Evolutionary conservation across 37 sponge, comb jelly and placozoan species (phyloP).

Genomic region (Geodia barretti): DNA sequence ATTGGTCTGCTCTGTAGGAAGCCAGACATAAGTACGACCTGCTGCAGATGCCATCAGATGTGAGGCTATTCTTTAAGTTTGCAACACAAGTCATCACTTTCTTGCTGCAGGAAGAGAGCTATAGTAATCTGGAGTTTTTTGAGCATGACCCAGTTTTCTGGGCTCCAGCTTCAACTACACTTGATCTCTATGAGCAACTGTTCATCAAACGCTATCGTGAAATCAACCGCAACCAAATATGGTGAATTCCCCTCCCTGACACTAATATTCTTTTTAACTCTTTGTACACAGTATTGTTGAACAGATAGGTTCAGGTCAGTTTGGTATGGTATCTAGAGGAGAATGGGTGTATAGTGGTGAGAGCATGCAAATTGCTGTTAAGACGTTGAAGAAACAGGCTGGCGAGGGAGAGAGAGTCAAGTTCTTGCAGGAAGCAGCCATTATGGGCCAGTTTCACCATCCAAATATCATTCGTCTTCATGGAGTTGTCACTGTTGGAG

Average conservation of each 20-base stretch:
- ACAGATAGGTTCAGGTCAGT: slow-evolving; percentile 68
- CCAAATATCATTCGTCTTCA: slow-evolving; percentile 55
- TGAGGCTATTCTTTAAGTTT: too few species aligned
- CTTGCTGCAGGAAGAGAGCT: not conserved
- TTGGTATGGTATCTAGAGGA: slow-evolving; percentile 68
- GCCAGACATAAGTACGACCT: too few species aligned
- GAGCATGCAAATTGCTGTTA: slow-evolving; percentile 55
- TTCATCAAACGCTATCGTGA: slow-evolving; percentile 48
- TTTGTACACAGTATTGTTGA: slow-evolving; percentile 21
- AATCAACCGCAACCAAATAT: slow-evolving; percentile 22
- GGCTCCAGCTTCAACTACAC: slow-evolving; percentile 50
- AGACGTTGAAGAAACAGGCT: slow-evolving; percentile 35
- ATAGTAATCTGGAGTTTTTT: slow-evolving; percentile 34
- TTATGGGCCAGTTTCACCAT: slow-evolving; percentile 78
- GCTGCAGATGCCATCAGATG: too few species aligned
- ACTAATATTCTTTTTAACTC: too few species aligned
- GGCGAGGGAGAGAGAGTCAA: slow-evolving; percentile 40
- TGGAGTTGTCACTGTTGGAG: slow-evolving; percentile 74
- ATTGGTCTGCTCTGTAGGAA: too few species aligned
- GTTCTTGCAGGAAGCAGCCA: slow-evolving; percentile 79
- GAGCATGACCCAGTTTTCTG: slow-evolving; percentile 35
- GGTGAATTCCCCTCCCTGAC: not conserved
- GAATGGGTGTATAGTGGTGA: slow-evolving; percentile 26
- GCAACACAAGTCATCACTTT: too few species aligned
- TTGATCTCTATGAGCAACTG: slow-evolving; percentile 48